These are phyloP conservation scores for Andrena hattorfiana DNA, from an alignment of 2,888 invertebrate species.

Conservation along the genomic window DNA sequence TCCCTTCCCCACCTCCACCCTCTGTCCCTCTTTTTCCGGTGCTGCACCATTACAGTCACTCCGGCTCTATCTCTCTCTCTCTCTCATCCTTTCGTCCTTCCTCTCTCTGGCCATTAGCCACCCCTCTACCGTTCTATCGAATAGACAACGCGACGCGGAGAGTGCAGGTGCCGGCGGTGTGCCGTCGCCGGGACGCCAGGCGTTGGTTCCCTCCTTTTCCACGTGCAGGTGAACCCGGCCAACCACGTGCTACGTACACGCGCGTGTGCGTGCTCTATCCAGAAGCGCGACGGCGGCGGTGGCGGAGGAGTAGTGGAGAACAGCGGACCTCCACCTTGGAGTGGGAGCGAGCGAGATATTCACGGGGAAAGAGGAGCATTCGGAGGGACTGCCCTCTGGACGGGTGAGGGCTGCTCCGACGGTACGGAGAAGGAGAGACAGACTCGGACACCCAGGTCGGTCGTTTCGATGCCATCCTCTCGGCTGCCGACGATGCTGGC, in stretches of 20 bases:
- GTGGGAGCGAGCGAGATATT: background rate
- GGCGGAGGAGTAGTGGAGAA: background rate
- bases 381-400: background rate
- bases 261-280: slow-evolving; percentile 54
- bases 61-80: slow-evolving; percentile 14
- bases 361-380: background rate
- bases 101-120: slow-evolving; percentile 30
- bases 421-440: slow-evolving; percentile 1
- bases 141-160: slow-evolving; percentile 66
- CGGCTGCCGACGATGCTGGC: background rate
- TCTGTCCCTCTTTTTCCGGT: slow-evolving; percentile 33
- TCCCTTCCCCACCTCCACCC: slow-evolving; percentile 33
- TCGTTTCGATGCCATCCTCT: slow-evolving; percentile 7
- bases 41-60: background rate
- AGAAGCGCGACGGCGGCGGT: background rate
- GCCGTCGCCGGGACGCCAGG: slow-evolving; percentile 62
- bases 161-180: slow-evolving; percentile 65
- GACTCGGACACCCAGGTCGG: background rate
- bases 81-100: slow-evolving; percentile 7
- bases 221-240: slow-evolving; percentile 66
- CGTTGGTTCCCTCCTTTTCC: slow-evolving; percentile 68
- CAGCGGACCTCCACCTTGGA: background rate
- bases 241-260: slow-evolving; percentile 67
- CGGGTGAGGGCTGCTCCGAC: background rate
- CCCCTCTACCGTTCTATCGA: slow-evolving; percentile 56